A percentile compares a stretch with the other conserved stretches of the same genome.
Evolutionary conservation across 1,140 invertebrate genomes (phyloP).

Genomic region (Hormaphis cornu): DNA sequence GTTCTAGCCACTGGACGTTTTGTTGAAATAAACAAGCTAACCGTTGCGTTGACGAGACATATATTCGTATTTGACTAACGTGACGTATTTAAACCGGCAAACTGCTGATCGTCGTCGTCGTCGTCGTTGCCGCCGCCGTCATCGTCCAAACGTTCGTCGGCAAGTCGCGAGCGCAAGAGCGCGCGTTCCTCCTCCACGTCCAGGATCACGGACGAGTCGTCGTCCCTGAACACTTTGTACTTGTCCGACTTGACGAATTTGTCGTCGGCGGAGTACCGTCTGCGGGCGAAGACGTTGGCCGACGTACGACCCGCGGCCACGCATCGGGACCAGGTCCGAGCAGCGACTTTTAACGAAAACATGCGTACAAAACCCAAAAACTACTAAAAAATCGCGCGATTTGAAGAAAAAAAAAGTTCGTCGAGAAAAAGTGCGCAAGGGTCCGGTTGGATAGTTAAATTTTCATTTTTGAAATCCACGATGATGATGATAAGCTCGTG

Average conservation of each 20-base stretch:
- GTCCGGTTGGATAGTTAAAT: too few species aligned
- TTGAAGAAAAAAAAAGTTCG: too few species aligned
- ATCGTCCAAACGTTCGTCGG: constrained; percentile 42
- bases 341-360: too few species aligned
- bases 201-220: constrained; percentile 53
- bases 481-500: too few species aligned
- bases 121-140: constrained; percentile 45
- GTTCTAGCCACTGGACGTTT: too few species aligned
- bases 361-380: too few species aligned
- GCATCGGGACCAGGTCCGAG: too few species aligned
- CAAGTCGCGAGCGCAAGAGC: constrained; percentile 42
- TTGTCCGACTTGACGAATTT: constrained; percentile 38
- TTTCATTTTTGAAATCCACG: too few species aligned
- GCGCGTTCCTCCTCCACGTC: constrained; percentile 55
- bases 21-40: too few species aligned
- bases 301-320: not conserved
- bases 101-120: constrained; percentile 46
- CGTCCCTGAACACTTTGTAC: constrained; percentile 53
- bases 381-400: too few species aligned
- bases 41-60: too few species aligned
- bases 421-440: too few species aligned
- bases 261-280: not conserved
- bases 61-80: constrained; percentile 41
- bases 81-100: constrained; percentile 45
- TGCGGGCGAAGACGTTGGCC: not conserved